A percentile compares a stretch with the other conserved stretches of the same genome.
Conservation (phyloP, 2,797 vertebrate species). For the Cynopterus sphinx region DNA sequence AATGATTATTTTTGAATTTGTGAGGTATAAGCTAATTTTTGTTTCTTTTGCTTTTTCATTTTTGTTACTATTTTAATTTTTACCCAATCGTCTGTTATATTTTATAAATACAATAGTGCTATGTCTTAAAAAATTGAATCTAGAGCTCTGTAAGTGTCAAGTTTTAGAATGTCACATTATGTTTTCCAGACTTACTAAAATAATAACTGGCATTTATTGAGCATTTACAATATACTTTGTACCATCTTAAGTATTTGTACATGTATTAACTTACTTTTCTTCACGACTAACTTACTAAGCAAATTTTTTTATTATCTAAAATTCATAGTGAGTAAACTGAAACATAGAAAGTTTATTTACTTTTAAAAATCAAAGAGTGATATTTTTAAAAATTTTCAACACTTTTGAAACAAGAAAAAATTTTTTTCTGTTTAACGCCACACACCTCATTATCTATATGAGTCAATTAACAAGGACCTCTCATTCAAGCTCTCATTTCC, state of each 20-base stretch:
- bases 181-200: not conserved
- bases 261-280: not conserved
- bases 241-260: not conserved
- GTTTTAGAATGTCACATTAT: constrained; percentile 34
- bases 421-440: not conserved
- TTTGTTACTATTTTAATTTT: constrained; percentile 26
- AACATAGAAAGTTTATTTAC: not conserved
- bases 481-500: not conserved
- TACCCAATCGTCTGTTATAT: not conserved
- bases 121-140: not conserved
- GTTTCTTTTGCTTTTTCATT: not conserved
- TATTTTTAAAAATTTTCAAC: not conserved
- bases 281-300: not conserved
- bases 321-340: constrained; percentile 23
- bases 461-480: not conserved
- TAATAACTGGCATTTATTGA: not conserved
- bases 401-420: not conserved
- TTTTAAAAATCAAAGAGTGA: not conserved
- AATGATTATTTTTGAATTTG: not conserved
- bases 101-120: not conserved
- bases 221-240: not conserved
- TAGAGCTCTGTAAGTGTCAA: not conserved
- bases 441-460: not conserved
- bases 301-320: not conserved
- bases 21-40: constrained; percentile 6